Evolutionary conservation across 2,888 invertebrate species (phyloP).

Genomic region (Imbricaverruca yamaguchii): DNA sequence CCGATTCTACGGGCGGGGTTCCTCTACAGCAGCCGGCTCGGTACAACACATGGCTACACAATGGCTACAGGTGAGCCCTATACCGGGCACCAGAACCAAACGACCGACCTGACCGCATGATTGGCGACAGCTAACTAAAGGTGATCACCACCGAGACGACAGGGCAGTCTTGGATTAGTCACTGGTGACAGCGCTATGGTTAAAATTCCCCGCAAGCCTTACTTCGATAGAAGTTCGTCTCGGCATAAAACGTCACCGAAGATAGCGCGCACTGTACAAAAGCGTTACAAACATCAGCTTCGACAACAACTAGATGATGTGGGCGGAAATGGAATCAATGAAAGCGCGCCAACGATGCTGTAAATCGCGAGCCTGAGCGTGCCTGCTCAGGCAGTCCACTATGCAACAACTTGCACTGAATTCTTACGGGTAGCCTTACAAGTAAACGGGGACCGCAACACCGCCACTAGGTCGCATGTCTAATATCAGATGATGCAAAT

Average conservation of each 20-base stretch:
- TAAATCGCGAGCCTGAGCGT: neutral
- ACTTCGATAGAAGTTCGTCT: neutral
- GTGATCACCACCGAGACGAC: neutral
- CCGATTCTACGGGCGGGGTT: too few relatives aligned
- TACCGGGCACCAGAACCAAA: too few relatives aligned
- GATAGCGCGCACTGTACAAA: neutral
- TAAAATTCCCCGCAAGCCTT: neutral
- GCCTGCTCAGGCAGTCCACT: neutral
- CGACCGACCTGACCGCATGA: too few relatives aligned
- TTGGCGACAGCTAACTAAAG: too few relatives aligned
- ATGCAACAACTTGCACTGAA: neutral
- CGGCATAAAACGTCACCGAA: neutral
- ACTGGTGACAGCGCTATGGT: neutral
- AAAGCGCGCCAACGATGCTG: neutral
- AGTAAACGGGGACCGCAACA: neutral
- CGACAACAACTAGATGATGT: neutral
- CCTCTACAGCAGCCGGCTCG: too few relatives aligned
- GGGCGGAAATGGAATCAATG: neutral
- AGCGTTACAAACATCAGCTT: neutral
- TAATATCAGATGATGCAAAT: neutral
- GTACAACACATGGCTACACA: too few relatives aligned
- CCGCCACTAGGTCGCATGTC: neutral
- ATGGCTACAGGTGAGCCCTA: too few relatives aligned
- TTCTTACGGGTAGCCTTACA: neutral
- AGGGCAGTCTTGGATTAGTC: neutral